A percentile compares a stretch with the other conserved stretches of the same genome.
Conservation (phyloP, 1,140 invertebrate genomes). For the Sogatella furcifera region DNA sequence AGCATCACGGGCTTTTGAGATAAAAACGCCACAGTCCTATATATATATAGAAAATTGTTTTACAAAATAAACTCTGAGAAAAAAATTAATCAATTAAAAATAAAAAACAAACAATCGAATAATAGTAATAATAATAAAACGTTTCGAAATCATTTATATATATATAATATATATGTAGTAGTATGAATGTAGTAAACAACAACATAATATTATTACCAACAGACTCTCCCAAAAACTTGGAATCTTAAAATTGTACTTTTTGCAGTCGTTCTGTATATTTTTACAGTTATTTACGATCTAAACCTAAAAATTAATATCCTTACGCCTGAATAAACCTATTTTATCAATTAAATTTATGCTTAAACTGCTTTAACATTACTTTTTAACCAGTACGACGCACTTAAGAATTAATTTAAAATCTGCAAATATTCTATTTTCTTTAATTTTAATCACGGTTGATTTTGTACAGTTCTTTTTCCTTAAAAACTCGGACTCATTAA, state of each 20-base stretch:
- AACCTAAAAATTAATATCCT: slow-evolving; percentile 23
- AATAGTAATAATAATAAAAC: slow-evolving; percentile 15
- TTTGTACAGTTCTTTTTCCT: slow-evolving; percentile 18
- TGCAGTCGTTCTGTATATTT: slow-evolving; percentile 17
- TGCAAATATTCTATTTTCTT: slow-evolving; percentile 21
- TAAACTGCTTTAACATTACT: slow-evolving; percentile 18
- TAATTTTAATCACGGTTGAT: slow-evolving; percentile 19
- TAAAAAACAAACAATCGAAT: slow-evolving; percentile 21
- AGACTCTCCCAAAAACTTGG: slow-evolving; percentile 21
- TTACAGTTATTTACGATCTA: slow-evolving; percentile 18
- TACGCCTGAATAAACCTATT: slow-evolving; percentile 25
- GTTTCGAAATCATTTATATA: not conserved
- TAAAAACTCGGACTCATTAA: slow-evolving; percentile 19
- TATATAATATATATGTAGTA: not conserved
- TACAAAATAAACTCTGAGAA: slow-evolving; percentile 25
- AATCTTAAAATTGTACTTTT: slow-evolving; percentile 25
- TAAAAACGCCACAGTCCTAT: slow-evolving; percentile 5
- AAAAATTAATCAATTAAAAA: slow-evolving; percentile 22
- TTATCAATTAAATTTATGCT: slow-evolving; percentile 13
- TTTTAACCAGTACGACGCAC: slow-evolving; percentile 17
- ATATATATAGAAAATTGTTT: slow-evolving; percentile 18
- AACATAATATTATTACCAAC: slow-evolving; percentile 16
- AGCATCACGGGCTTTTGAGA: slow-evolving; percentile 21
- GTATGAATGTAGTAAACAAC: not conserved
- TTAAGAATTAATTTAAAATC: slow-evolving; percentile 20